These are phyloP conservation scores for Globicephala melas DNA, from an alignment of 2,113 vertebrate genomes.

Conservation along the genomic window DNA sequence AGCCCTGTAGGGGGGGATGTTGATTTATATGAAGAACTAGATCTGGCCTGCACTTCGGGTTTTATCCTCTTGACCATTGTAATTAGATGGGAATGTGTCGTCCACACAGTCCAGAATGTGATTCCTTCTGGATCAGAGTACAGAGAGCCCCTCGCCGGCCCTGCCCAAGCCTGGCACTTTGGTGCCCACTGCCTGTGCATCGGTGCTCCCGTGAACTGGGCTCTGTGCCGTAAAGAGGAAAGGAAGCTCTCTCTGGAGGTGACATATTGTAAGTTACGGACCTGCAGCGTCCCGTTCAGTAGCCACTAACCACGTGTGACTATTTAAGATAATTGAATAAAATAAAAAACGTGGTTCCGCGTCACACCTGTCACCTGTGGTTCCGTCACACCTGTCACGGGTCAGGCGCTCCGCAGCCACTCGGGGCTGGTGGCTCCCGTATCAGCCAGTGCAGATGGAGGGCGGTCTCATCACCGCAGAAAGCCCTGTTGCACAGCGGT, in stretches of 20 bases:
- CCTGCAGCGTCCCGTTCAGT: rapidly evolving
- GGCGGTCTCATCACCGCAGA: not conserved
- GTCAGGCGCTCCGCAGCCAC: too few species aligned
- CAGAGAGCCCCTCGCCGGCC: not conserved
- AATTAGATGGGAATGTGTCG: not conserved
- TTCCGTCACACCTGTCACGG: not conserved
- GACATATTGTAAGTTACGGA: not conserved
- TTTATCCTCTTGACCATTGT: not conserved
- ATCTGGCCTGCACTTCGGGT: too few species aligned
- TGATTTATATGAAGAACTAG: not conserved
- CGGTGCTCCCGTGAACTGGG: rapidly evolving
- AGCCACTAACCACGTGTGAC: too few species aligned
- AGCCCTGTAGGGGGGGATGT: not conserved
- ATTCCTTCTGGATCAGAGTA: not conserved
- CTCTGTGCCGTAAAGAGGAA: rapidly evolving
- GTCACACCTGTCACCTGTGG: too few species aligned
- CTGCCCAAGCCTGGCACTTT: not conserved
- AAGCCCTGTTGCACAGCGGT: rapidly evolving
- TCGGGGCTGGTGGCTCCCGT: rapidly evolving
- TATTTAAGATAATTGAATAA: not conserved
- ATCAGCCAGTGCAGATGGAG: too few species aligned
- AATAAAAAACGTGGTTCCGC: not conserved
- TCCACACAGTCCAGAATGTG: not conserved
- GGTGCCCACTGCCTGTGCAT: not conserved
- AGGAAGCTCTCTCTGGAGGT: not conserved